Conservation (phyloP, 2,113 vertebrate species). For the Felis chaus region DNA sequence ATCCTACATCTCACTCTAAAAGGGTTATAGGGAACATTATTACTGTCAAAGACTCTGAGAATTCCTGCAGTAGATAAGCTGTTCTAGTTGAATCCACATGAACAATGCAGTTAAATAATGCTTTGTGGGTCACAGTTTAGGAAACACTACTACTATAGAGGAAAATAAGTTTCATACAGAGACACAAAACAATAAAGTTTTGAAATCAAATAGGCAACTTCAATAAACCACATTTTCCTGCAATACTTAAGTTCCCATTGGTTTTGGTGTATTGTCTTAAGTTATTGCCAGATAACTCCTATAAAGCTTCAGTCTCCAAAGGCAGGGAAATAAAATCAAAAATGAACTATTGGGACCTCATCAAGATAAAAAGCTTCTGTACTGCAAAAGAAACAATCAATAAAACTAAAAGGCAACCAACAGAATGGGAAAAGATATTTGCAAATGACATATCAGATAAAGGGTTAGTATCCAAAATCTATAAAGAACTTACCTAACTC, state of each 20-base stretch:
- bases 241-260: background rate
- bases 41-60: background rate
- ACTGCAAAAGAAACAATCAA: too few species aligned
- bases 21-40: background rate
- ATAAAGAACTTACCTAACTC: too few species aligned
- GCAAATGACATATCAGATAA: too few species aligned
- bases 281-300: background rate
- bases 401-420: too few species aligned
- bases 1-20: background rate
- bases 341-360: too few species aligned
- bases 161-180: background rate
- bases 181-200: background rate
- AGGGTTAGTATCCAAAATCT: too few species aligned
- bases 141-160: background rate
- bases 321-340: too few species aligned
- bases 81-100: background rate
- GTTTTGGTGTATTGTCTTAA: background rate
- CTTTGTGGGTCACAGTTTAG: background rate
- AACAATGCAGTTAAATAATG: background rate
- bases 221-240: background rate
- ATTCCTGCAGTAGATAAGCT: background rate
- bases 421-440: too few species aligned
- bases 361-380: too few species aligned
- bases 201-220: slow-evolving; percentile 16
- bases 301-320: background rate